Evolutionary conservation across 2,113 vertebrate genomes (phyloP).

Genomic region (Tichodroma muraria): DNA sequence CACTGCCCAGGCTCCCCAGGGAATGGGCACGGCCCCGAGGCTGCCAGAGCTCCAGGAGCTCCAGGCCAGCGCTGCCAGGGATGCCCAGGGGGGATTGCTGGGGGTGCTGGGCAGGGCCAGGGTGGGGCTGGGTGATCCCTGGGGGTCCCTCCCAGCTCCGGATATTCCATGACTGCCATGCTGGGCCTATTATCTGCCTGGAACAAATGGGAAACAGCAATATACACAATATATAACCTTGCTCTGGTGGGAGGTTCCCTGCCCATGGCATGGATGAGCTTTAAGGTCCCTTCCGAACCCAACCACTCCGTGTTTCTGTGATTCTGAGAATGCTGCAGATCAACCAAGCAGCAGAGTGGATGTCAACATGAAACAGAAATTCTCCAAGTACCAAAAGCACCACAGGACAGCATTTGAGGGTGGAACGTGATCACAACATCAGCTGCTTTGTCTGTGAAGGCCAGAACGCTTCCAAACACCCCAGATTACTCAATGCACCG

Average conservation of each 20-base stretch:
- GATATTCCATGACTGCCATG: background rate
- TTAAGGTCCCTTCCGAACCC: background rate
- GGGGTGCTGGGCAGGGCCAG: background rate
- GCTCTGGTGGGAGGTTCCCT: background rate
- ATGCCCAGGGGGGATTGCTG: background rate
- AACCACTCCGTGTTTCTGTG: background rate
- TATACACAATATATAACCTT: background rate
- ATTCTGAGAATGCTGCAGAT: background rate
- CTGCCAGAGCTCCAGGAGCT: background rate
- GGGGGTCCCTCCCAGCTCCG: rapidly evolving
- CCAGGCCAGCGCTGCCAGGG: background rate
- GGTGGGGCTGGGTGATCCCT: background rate
- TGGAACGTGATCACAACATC: background rate
- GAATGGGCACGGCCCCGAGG: background rate
- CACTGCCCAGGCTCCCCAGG: background rate
- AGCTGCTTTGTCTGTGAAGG: background rate
- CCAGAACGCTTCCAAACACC: background rate
- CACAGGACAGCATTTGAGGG: background rate
- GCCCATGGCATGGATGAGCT: background rate
- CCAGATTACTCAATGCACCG: background rate
- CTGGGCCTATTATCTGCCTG: background rate
- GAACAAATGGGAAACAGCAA: background rate
- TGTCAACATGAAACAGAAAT: background rate
- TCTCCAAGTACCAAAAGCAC: background rate
- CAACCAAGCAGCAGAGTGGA: background rate